Evolutionary conservation across 2,113 vertebrate genomes (phyloP).

Genomic region (Melanerpes aurifrons): DNA sequence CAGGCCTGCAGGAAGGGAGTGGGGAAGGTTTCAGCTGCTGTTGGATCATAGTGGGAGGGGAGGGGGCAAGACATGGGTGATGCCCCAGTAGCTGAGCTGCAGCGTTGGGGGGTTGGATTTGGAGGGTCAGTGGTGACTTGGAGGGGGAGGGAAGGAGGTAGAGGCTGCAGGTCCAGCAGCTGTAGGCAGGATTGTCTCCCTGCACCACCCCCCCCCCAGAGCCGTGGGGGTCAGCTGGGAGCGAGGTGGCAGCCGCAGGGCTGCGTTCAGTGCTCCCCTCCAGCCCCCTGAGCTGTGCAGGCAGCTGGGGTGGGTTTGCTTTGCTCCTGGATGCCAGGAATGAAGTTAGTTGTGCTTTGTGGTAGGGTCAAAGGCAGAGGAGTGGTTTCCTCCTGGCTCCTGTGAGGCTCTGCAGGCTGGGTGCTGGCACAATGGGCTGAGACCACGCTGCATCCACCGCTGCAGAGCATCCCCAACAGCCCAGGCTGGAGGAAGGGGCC

Average conservation of each 20-base stretch:
- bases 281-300: fast-evolving
- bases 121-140: constrained; percentile 35
- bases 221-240: neutral
- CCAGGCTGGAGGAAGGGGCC: neutral
- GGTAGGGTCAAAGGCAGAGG: neutral
- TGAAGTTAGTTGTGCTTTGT: neutral
- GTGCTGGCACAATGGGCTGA: no score
- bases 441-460: no score
- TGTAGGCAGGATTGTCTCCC: neutral
- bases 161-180: neutral
- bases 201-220: neutral
- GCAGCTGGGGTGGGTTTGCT: neutral
- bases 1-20: constrained; percentile 34
- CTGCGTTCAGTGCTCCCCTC: fast-evolving
- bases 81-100: neutral
- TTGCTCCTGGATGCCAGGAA: constrained; percentile 12
- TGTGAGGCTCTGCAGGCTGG: neutral
- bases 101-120: constrained; percentile 54
- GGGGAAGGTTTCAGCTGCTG: neutral
- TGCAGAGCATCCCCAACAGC: neutral
- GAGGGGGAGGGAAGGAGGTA: constrained; percentile 26
- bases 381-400: neutral
- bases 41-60: neutral
- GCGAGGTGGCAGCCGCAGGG: neutral
- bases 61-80: neutral